A percentile compares a stretch with the other conserved stretches of the same genome.
phyloP scores from a whole-genome alignment of 2,888 invertebrate species.

The Ptychoptera contaminata region DNA sequence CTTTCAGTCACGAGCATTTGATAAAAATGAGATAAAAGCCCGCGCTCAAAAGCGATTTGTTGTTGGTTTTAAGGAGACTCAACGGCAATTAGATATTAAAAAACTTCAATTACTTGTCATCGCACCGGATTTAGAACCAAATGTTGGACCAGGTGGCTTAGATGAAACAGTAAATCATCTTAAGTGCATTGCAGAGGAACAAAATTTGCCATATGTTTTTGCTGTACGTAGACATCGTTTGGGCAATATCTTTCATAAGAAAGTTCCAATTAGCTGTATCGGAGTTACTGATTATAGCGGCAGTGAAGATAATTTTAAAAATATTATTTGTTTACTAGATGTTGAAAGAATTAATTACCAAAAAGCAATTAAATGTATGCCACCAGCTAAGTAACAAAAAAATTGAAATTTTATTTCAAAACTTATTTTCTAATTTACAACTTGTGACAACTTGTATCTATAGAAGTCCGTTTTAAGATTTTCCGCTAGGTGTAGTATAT shows the following conservation, averaged over 20 bases:
- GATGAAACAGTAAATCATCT: slow-evolving; percentile 37
- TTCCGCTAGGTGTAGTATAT: no score
- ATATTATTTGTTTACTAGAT: slow-evolving; percentile 16
- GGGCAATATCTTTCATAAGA: slow-evolving; percentile 38
- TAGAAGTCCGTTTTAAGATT: no score
- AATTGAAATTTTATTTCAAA: no score
- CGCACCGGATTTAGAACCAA: slow-evolving; percentile 44
- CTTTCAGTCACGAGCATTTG: slow-evolving; percentile 44
- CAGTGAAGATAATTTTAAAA: slow-evolving; percentile 31
- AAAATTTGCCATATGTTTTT: slow-evolving; percentile 41
- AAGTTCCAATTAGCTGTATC: slow-evolving; percentile 42
- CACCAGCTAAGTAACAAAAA: no score
- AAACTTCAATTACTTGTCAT: slow-evolving; percentile 43
- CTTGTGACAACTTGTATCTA: no score
- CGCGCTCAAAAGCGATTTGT: slow-evolving; percentile 39
- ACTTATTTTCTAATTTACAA: no score
- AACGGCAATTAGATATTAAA: slow-evolving; percentile 37
- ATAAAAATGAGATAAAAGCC: slow-evolving; percentile 42
- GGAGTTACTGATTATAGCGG: slow-evolving; percentile 47
- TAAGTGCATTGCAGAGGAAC: slow-evolving; percentile 32
- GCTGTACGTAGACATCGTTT: slow-evolving; percentile 38
- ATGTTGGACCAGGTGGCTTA: slow-evolving; percentile 35
- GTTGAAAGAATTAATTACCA: slow-evolving; percentile 14
- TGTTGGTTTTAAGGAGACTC: slow-evolving; percentile 44
- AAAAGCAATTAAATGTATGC: neutral